phyloP scores from a whole-genome alignment of 1,140 invertebrate genomes.

The Adoxophyes honmai region DNA sequence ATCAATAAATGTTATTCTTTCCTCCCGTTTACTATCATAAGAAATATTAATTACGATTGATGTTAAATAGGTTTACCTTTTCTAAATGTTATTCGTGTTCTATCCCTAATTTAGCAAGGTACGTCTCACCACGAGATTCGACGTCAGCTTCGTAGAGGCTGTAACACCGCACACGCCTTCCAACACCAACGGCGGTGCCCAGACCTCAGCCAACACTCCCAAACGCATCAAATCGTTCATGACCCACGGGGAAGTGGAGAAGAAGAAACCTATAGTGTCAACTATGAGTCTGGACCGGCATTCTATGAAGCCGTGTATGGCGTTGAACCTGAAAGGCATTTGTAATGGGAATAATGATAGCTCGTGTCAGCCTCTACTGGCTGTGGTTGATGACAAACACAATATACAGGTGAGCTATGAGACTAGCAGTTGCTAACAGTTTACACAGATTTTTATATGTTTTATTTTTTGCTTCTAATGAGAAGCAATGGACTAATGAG shows the following conservation, averaged over 20 bases:
- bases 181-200: slow-evolving; percentile 23
- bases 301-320: slow-evolving; percentile 42
- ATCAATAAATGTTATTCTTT: no score
- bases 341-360: slow-evolving; percentile 45
- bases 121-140: slow-evolving; percentile 60
- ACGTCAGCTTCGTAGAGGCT: slow-evolving; percentile 50
- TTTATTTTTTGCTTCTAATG: no score
- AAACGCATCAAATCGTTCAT: slow-evolving; percentile 52
- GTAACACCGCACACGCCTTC: slow-evolving; percentile 38
- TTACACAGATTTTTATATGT: no score
- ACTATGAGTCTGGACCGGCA: slow-evolving; percentile 59
- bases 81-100: not conserved
- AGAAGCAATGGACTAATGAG: no score
- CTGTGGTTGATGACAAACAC: slow-evolving; percentile 63
- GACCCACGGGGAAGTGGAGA: slow-evolving; percentile 25
- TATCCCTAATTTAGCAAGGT: slow-evolving; percentile 42
- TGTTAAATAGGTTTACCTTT: no score
- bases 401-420: slow-evolving; percentile 55
- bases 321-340: slow-evolving; percentile 57
- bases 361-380: slow-evolving; percentile 43
- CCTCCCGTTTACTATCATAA: no score
- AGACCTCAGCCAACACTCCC: slow-evolving; percentile 37
- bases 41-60: no score
- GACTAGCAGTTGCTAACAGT: no score
- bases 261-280: slow-evolving; percentile 21